phyloP scores from a whole-genome alignment of 2,113 vertebrate species.

The Ctenodactylus gundi region DNA sequence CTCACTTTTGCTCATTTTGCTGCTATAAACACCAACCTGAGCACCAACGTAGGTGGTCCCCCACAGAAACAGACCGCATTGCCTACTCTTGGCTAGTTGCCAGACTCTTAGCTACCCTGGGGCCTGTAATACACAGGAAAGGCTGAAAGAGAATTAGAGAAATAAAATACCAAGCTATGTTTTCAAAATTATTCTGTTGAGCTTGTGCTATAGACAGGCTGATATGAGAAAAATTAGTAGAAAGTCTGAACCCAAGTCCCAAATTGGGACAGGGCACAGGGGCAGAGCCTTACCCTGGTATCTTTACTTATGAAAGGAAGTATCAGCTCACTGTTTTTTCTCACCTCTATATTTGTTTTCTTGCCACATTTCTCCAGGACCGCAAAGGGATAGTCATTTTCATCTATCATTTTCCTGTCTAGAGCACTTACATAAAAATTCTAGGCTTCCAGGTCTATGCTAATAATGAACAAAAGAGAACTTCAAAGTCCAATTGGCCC shows the following conservation, averaged over 20 bases:
- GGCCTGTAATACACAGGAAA: constrained; percentile 34
- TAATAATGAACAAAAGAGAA: background rate
- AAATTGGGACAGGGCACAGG: background rate
- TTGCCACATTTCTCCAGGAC: background rate
- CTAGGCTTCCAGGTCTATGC: background rate
- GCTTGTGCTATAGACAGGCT: background rate
- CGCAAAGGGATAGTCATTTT: background rate
- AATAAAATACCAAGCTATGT: background rate
- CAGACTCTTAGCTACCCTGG: background rate
- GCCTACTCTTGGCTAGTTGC: background rate
- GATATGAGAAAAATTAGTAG: background rate
- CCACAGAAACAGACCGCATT: background rate
- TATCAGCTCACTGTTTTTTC: background rate
- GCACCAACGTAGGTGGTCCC: constrained; percentile 48
- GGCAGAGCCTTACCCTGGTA: background rate
- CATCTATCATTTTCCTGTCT: background rate
- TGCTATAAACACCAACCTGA: background rate
- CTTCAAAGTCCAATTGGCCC: background rate
- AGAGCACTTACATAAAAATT: background rate
- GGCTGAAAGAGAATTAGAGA: background rate
- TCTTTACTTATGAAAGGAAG: background rate
- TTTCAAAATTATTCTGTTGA: constrained; percentile 9
- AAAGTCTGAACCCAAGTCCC: background rate
- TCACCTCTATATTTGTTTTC: background rate
- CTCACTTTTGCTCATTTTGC: background rate